Evolutionary conservation across 2,797 vertebrate species (phyloP).

Genomic region (Epinephelus awoara): DNA sequence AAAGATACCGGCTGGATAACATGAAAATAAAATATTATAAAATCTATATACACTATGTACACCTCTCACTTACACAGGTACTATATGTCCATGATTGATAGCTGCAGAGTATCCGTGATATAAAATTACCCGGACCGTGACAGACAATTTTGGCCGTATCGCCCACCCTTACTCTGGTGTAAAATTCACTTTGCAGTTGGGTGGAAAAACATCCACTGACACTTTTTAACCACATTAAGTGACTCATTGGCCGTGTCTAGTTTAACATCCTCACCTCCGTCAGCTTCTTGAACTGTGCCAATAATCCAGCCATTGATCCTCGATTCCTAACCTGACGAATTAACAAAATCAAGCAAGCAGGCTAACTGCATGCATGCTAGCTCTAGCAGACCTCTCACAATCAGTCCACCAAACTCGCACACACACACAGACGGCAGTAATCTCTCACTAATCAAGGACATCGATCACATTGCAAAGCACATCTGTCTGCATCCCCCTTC

Average conservation of each 20-base stretch:
- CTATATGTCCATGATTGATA: too few species aligned
- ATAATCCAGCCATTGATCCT: constrained; percentile 74
- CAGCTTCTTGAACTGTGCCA: constrained; percentile 57
- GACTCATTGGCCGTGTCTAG: constrained; percentile 46
- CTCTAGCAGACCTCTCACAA: constrained; percentile 22
- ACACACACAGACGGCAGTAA: constrained; percentile 45
- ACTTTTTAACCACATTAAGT: constrained; percentile 43
- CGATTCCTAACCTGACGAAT: constrained; percentile 61
- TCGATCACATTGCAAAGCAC: constrained; percentile 77
- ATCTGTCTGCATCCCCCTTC: constrained; percentile 67
- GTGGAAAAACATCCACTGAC: constrained; percentile 18
- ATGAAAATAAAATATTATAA: too few species aligned
- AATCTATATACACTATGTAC: too few species aligned
- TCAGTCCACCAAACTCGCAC: constrained; percentile 35
- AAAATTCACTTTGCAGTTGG: constrained; percentile 27
- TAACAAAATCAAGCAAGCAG: constrained; percentile 68
- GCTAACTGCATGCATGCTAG: constrained; percentile 56
- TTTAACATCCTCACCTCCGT: constrained; percentile 58
- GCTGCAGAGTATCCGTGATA: too few species aligned
- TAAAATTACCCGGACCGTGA: too few species aligned
- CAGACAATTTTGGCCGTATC: too few species aligned
- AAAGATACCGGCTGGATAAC: too few species aligned
- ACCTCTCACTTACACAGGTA: too few species aligned
- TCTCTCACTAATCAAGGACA: constrained; percentile 78
- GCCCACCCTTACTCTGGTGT: neutral